Base-by-base conservation (phyloP, 1,140 invertebrate genomes). In the Pseudachorutes palmiensis region DNA sequence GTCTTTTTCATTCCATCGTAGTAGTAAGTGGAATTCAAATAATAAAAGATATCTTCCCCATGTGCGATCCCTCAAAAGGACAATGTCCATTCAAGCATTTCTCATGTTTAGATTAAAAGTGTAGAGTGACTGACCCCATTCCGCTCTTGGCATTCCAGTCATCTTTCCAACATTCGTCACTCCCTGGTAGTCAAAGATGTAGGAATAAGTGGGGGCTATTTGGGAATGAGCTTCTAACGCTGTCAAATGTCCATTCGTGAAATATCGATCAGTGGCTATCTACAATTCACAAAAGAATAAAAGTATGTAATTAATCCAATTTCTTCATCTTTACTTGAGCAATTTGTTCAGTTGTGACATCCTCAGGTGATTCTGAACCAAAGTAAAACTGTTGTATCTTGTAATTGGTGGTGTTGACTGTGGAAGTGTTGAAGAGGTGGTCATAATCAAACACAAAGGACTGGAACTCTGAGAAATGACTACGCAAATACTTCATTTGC, bases 51-150 rank as follows among this genome's bases (percentile, higher is more conserved):
- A 63, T 70, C 72, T 45, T 72, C 68, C 1, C 67, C 66, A 36
- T 73, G 72, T 26, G 26, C 59, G 41, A 64, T 33, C 26, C 67
- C 68, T 70, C 33, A 0, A 62, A 19, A 57, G 24, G 24, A 57
- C 19, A 22, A 19, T 9, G 36, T 41, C 5, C 36, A 41, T 9
- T 41, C 5, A 5, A 41, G 36, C 5, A 41, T 5, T 41, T 41
- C n/a, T 22, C 26, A 57, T 12, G 26, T 28, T 5, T 57, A 5
- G 19, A 22, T 57, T 22, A 57, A 57, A 57, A 28, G 12, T 28
- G 51, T 22, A n/a, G 5, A 57, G 36, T n/a, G n/a, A n/a, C n/a
- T 30, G 64, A 69, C 70, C 70, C 70, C 70, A 72, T 48, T 72
- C 68, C 33, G 62, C 26, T 55, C 33, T 31, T 12, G 5, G 33